Evolutionary conservation across 2,888 invertebrate species (phyloP).

Genomic region (Tridacna gigas): DNA sequence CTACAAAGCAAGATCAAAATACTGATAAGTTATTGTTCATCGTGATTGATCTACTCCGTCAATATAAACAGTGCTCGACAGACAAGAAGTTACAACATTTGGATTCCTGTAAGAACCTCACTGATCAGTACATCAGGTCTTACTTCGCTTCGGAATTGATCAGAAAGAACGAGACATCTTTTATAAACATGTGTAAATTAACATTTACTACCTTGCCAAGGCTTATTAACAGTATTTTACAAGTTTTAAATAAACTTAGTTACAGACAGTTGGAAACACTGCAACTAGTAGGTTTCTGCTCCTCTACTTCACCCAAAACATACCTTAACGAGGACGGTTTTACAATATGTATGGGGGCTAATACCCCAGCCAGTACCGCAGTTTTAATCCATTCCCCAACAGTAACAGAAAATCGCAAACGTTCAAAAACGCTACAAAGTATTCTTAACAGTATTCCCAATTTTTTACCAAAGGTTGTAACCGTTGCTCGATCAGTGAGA

Average conservation of each 20-base stretch:
- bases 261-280: conserved; percentile 67
- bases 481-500: conserved; percentile 79
- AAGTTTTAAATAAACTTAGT: conserved; percentile 55
- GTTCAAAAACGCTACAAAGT: conserved; percentile 60
- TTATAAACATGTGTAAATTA: conserved; percentile 2
- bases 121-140: background rate
- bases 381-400: conserved; percentile 70
- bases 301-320: conserved; percentile 68
- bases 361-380: conserved; percentile 66
- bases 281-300: conserved; percentile 73
- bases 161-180: background rate
- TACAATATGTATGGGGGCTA: conserved; percentile 74
- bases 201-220: background rate
- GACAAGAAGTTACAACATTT: too few relatives aligned
- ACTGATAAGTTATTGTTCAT: conserved; percentile 63
- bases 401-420: conserved; percentile 54
- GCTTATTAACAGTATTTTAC: conserved; percentile 40
- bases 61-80: conserved; percentile 38
- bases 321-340: conserved; percentile 52
- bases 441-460: conserved; percentile 60
- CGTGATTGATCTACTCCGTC: conserved; percentile 36
- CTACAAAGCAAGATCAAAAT: conserved; percentile 64
- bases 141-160: background rate
- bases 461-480: conserved; percentile 67
- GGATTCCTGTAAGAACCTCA: background rate